A percentile compares a stretch with the other conserved stretches of the same genome.
phyloP scores from a whole-genome alignment of 2,888 invertebrate species.

The Dasypolia templi region DNA sequence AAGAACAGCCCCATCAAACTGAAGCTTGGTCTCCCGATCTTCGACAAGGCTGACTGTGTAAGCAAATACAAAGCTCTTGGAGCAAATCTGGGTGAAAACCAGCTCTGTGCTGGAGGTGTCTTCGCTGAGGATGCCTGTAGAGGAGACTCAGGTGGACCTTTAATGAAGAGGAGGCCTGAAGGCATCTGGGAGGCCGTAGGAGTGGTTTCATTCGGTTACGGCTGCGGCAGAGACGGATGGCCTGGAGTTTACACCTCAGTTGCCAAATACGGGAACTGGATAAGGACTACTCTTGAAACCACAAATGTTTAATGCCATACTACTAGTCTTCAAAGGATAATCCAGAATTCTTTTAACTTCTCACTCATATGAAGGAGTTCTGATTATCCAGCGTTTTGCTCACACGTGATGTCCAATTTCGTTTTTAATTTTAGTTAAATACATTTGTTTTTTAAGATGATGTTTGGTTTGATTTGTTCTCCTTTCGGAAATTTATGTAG shows the following conservation, averaged over 20 bases:
- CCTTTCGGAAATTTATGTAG: background rate
- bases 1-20: constrained; percentile 91
- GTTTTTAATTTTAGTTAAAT: constrained; percentile 53
- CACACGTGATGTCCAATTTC: constrained; percentile 39
- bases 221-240: constrained; percentile 92
- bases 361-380: constrained; percentile 37
- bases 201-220: constrained; percentile 92
- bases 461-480: background rate
- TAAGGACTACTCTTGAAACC: constrained; percentile 79
- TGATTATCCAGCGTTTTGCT: constrained; percentile 31
- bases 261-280: constrained; percentile 91
- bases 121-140: constrained; percentile 93
- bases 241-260: constrained; percentile 93
- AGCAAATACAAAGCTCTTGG: constrained; percentile 86
- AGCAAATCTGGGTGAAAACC: constrained; percentile 88
- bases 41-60: constrained; percentile 88
- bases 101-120: constrained; percentile 93
- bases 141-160: constrained; percentile 95
- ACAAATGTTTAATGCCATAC: constrained; percentile 73
- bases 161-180: constrained; percentile 90
- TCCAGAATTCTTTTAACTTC: constrained; percentile 38
- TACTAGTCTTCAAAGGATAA: constrained; percentile 50
- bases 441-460: constrained; percentile 37
- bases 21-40: constrained; percentile 91
- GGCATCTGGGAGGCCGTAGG: constrained; percentile 91